These are phyloP conservation scores for Catharus fuscescens DNA, from an alignment of 2,113 vertebrate genomes.

Conservation along the genomic window DNA sequence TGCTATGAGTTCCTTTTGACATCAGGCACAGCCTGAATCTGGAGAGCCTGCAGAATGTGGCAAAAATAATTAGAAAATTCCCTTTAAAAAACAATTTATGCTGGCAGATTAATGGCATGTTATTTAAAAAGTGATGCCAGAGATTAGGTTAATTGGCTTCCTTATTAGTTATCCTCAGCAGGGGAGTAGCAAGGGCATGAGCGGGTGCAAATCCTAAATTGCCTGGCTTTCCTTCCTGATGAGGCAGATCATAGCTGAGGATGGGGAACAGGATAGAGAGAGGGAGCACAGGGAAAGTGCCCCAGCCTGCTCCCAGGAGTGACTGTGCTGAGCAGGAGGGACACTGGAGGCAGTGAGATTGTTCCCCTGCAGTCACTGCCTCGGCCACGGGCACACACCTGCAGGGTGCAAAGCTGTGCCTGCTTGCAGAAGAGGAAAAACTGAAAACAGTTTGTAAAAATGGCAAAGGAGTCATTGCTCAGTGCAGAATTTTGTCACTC, in stretches of 20 bases:
- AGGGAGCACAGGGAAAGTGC: neutral
- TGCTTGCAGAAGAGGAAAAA: neutral
- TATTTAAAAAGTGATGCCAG: neutral
- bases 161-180: constrained; percentile 12
- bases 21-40: neutral
- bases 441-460: neutral
- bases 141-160: constrained; percentile 23
- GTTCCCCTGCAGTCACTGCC: neutral
- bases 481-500: neutral
- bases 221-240: neutral
- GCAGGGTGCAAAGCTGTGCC: neutral
- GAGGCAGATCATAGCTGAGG: neutral
- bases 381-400: fast-evolving
- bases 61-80: neutral
- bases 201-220: neutral
- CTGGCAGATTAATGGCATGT: neutral
- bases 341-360: neutral
- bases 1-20: neutral
- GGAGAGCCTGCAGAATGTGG: neutral
- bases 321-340: neutral
- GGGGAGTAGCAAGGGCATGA: neutral
- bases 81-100: constrained; percentile 7
- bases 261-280: neutral
- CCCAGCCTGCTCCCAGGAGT: neutral
- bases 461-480: fast-evolving